phyloP scores from a whole-genome alignment of 1,140 invertebrate species.

The Drosophila ironensis region DNA sequence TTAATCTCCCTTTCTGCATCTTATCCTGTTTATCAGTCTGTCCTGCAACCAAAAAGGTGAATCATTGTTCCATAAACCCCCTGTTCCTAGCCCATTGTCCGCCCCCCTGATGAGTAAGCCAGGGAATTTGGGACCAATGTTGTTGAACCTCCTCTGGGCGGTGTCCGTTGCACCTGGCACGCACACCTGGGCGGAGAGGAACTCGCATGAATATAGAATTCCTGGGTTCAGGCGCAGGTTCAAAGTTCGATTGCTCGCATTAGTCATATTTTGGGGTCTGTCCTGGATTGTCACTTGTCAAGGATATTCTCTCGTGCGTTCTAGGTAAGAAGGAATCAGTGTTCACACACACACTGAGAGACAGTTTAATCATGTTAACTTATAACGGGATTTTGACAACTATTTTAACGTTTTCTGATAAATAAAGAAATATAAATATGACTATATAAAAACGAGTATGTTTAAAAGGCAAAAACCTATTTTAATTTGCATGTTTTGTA shows the following conservation, averaged over 20 bases:
- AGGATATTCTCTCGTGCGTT: not conserved
- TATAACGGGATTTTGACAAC: no score
- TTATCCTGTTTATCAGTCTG: conserved; percentile 15
- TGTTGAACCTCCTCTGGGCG: conserved; percentile 1
- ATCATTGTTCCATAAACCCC: conserved; percentile 31
- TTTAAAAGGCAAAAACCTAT: no score
- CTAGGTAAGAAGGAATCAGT: no score
- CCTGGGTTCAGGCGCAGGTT: conserved; percentile 39
- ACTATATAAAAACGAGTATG: no score
- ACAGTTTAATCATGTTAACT: no score
- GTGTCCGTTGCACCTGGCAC: conserved; percentile 47
- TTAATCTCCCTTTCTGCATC: no score
- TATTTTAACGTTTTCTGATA: no score
- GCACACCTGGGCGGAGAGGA: not conserved
- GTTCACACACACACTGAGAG: no score
- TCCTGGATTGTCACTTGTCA: not conserved
- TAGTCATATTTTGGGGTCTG: conserved; percentile 12
- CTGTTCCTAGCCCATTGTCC: not conserved
- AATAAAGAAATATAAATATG: no score
- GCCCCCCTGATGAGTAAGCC: conserved; percentile 46
- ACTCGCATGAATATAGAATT: not conserved
- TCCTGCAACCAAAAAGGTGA: conserved; percentile 11
- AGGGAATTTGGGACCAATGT: conserved; percentile 29
- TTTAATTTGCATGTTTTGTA: no score
- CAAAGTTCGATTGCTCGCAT: conserved; percentile 45